Percentiles rank a stretch among this genome's conserved stretches.
These are phyloP conservation scores for Bombus pascuorum DNA, from an alignment of 1,140 invertebrate genomes.

Conservation along the genomic window DNA sequence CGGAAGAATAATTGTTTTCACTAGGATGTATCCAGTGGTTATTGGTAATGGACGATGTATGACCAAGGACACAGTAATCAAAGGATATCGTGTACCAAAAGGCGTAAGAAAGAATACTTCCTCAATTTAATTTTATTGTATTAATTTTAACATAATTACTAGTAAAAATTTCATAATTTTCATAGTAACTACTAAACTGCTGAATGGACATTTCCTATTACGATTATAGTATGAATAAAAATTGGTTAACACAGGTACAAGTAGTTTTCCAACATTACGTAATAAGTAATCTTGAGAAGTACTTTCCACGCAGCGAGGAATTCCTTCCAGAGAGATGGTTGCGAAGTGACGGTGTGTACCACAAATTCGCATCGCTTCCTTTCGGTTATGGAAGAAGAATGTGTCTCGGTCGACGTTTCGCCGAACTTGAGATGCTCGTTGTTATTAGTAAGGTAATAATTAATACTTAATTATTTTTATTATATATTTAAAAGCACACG, in stretches of 20 bases:
- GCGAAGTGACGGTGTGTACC: constrained; percentile 75
- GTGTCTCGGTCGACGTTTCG: constrained; percentile 91
- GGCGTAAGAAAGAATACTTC: constrained; percentile 85
- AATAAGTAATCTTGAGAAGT: constrained; percentile 89
- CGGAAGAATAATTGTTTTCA: constrained; percentile 40
- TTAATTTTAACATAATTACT: neutral
- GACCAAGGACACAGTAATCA: constrained; percentile 90
- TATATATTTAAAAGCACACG: neutral
- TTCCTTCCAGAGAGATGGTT: constrained; percentile 92
- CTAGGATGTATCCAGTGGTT: constrained; percentile 93
- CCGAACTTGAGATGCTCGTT: constrained; percentile 90
- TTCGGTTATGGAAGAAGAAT: constrained; percentile 92
- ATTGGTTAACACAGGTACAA: constrained; percentile 86
- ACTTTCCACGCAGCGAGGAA: constrained; percentile 86
- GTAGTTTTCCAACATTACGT: constrained; percentile 91
- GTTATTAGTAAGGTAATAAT: constrained; percentile 87
- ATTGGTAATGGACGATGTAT: constrained; percentile 92
- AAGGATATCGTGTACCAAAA: constrained; percentile 93
- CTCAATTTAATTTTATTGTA: neutral
- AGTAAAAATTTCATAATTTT: neutral
- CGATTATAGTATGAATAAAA: neutral
- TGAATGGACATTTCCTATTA: neutral
- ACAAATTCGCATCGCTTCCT: constrained; percentile 90
- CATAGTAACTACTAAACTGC: neutral
- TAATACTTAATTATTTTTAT: neutral